These are phyloP conservation scores for Argyrosomus japonicus DNA, from an alignment of 2,113 vertebrate species.

Conservation along the genomic window DNA sequence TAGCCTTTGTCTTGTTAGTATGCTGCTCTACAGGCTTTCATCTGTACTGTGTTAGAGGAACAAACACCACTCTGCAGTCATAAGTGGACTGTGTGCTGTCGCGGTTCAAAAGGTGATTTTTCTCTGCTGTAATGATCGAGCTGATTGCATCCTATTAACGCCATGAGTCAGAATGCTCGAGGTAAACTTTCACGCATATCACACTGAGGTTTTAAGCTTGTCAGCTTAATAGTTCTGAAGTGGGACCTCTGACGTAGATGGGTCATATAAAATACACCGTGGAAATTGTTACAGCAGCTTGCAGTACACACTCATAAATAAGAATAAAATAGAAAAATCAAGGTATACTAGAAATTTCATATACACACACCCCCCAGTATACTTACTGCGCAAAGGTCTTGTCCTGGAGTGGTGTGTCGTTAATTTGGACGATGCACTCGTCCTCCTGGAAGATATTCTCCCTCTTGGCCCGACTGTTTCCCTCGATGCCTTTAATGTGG, in stretches of 20 bases:
- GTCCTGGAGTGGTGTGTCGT: conserved; percentile 89
- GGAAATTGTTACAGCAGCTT: too few species aligned
- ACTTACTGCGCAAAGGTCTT: conserved; percentile 95
- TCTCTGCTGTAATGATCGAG: background rate
- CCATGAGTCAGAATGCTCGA: background rate
- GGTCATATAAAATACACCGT: too few species aligned
- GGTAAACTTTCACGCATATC: background rate
- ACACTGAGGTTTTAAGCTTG: background rate
- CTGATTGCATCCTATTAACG: background rate
- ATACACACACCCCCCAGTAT: background rate
- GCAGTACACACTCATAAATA: too few species aligned
- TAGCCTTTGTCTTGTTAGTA: background rate
- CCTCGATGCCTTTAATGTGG: conserved; percentile 92
- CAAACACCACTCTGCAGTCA: background rate
- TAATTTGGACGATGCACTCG: conserved; percentile 95
- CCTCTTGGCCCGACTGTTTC: conserved; percentile 88
- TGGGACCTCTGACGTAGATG: background rate
- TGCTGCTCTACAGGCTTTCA: background rate
- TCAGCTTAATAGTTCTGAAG: background rate
- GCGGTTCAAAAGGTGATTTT: background rate
- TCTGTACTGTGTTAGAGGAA: background rate
- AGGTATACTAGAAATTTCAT: too few species aligned
- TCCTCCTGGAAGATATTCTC: conserved; percentile 91
- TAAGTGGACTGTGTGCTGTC: background rate
- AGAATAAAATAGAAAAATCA: too few species aligned